Evolutionary conservation across 2,888 invertebrate species (phyloP), one percentile per base, ranked within the genome.

Genomic region (Saturnia japonica): DNA sequence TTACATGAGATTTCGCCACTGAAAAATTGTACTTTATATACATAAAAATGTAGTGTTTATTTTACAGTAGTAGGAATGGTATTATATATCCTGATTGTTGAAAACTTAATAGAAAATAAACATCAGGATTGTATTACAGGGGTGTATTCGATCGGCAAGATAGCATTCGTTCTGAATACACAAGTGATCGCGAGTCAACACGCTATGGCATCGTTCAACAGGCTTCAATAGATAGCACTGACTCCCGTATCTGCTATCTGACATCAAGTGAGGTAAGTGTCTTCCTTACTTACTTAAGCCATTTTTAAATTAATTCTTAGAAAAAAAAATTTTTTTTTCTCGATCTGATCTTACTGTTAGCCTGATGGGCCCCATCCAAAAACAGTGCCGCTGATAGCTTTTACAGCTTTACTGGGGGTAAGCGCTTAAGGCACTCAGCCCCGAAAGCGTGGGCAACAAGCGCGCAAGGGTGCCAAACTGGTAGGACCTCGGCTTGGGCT

Each of bases 221-320:
- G 90, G 98, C 98, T 67, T 98, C 98, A 69, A 96, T 98, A 76
- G 98, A 98, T 89, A 98, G 98, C 94, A 98, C 98, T 14, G 98
- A 98, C 94, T 98, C 98, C 77, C 95, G 98, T 82, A 96, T 98
- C 81, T 98, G 98, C 94, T 98, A 98, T 94, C 95, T 98, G 87
- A 98, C 98, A 78, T 98, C 98, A 67, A 98, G 98, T 77, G 98
- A 98, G 98, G 98, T 98, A 95, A 96, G 98, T 95, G 22, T 42
- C 8, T n/a, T n/a, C 9, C 25, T 40, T 47, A 14, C 42, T 28
- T 19, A 67, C 9, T 51, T n/a, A 14, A 25, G 45, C 25, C 54
- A 28, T n/a, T 51, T 16, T 7, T 51, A 51, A n/a, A 51, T n/a
- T 19, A 1, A 6, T n/a, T 51, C 19, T 19, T 7, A 51, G 16